Conservation (phyloP, 2,888 invertebrate genomes). For the Megaustenia siamemsis region DNA sequence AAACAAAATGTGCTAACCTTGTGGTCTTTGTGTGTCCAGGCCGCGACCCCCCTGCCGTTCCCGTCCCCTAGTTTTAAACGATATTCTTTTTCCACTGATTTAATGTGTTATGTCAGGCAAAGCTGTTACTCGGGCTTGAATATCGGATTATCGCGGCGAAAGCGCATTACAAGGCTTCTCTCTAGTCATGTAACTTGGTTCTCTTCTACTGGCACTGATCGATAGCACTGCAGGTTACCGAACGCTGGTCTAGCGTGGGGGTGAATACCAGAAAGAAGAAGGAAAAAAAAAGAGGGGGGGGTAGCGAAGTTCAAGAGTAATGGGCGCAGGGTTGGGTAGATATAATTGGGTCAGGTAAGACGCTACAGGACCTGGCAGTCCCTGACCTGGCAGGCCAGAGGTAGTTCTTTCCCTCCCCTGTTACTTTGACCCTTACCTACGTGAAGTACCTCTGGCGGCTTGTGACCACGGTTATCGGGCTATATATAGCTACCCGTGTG, state of each 20-base stretch:
- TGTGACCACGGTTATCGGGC: background rate
- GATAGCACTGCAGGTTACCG: constrained; percentile 23
- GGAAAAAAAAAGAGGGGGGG: background rate
- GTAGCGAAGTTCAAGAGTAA: background rate
- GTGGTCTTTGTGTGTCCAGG: constrained; percentile 27
- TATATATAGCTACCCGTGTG: constrained; percentile 17
- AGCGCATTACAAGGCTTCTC: constrained; percentile 17
- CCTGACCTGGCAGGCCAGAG: background rate
- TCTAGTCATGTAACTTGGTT: background rate
- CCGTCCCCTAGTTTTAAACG: background rate
- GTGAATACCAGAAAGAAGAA: background rate
- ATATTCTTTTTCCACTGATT: background rate
- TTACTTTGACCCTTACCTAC: constrained; percentile 15
- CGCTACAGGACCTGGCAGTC: constrained; percentile 1
- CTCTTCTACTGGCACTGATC: constrained; percentile 2
- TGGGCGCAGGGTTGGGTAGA: background rate
- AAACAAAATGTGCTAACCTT: background rate
- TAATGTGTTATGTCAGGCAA: constrained; percentile 36
- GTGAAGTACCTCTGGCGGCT: background rate
- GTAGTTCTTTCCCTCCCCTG: background rate
- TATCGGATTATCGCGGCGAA: constrained; percentile 20
- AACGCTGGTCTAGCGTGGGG: constrained; percentile 16
- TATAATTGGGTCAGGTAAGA: constrained; percentile 29
- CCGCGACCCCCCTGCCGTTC: background rate
- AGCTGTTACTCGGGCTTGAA: constrained; percentile 28